Conservation (phyloP, 1,140 invertebrate genomes). For the Drosophila hydei region DNA sequence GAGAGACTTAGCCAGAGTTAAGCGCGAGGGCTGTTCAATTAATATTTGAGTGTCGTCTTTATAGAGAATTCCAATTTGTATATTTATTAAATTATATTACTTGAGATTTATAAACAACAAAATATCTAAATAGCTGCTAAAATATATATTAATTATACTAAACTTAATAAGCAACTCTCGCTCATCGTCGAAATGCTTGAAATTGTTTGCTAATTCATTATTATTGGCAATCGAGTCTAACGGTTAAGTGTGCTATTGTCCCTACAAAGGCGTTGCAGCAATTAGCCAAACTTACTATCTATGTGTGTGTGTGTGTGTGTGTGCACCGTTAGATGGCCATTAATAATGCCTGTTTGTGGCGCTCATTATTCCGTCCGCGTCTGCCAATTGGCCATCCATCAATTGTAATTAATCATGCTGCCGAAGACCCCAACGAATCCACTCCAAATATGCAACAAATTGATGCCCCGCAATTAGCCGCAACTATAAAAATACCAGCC, state of each 20-base stretch:
- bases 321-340: constrained; percentile 51
- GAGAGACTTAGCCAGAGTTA: constrained; percentile 9
- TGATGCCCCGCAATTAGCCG: constrained; percentile 42
- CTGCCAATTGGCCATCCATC: constrained; percentile 77
- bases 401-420: constrained; percentile 78
- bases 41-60: neutral
- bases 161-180: constrained; percentile 36
- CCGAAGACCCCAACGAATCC: constrained; percentile 60
- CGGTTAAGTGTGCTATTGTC: constrained; percentile 37
- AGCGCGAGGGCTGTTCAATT: constrained; percentile 23
- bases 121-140: neutral
- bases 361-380: constrained; percentile 54
- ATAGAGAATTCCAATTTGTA: too few species aligned
- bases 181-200: constrained; percentile 46
- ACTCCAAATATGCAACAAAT: constrained; percentile 54
- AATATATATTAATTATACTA: neutral
- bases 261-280: constrained; percentile 38
- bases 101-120: too few species aligned
- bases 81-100: too few species aligned
- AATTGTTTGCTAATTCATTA: constrained; percentile 79
- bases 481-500: constrained; percentile 31
- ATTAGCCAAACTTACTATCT: constrained; percentile 48
- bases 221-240: constrained; percentile 64
- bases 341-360: constrained; percentile 62
- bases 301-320: constrained; percentile 27